phyloP scores from a whole-genome alignment of 2,797 vertebrate genomes.

The Picus viridis region DNA sequence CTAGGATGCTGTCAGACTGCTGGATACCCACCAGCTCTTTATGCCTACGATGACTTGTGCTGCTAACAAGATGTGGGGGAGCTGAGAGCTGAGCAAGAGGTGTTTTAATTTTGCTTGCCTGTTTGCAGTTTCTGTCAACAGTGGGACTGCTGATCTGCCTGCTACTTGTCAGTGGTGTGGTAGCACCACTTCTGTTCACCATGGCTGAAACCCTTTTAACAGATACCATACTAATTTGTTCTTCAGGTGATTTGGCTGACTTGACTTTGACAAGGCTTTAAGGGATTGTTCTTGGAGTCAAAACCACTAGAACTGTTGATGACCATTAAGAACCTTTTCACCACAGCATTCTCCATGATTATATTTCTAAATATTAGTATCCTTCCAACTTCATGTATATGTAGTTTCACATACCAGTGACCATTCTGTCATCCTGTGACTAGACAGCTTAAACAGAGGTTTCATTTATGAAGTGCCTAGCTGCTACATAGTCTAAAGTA shows the following conservation, averaged over 20 bases:
- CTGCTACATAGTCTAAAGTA: background rate
- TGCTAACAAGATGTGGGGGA: background rate
- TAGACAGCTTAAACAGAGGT: background rate
- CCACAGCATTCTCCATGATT: background rate
- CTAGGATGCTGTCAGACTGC: background rate
- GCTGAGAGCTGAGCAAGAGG: background rate
- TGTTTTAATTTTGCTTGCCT: background rate
- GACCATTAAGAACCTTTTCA: background rate
- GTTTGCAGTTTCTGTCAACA: background rate
- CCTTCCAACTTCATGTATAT: background rate
- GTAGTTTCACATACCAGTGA: background rate
- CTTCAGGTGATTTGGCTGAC: background rate
- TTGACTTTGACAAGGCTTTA: background rate
- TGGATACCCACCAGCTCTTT: background rate
- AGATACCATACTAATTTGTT: background rate
- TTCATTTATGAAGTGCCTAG: background rate
- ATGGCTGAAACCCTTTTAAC: background rate
- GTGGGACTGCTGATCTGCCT: background rate
- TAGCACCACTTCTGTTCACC: background rate
- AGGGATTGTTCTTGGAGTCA: background rate
- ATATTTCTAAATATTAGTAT: background rate
- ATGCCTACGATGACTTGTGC: background rate
- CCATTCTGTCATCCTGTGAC: background rate
- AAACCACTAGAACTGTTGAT: background rate
- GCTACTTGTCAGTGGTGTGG: background rate